These are phyloP conservation scores for Gryllus longicercus DNA, from an alignment of 2,888 invertebrate species.

Conservation along the genomic window DNA sequence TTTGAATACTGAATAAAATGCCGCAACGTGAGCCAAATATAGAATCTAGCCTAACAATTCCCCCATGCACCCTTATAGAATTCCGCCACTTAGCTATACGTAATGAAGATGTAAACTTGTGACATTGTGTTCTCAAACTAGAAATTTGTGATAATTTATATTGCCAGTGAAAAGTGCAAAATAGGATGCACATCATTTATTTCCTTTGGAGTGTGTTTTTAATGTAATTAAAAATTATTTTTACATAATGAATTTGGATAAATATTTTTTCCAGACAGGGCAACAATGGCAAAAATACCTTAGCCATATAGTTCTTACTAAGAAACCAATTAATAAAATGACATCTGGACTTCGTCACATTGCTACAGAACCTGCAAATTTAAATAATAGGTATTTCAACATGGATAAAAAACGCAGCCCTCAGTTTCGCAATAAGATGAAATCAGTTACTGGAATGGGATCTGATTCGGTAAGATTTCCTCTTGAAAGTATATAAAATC, in stretches of 20 bases:
- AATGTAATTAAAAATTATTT: neutral
- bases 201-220: too few relatives aligned
- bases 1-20: neutral
- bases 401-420: conserved; percentile 42
- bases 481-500: neutral
- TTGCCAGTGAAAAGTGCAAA: too few relatives aligned
- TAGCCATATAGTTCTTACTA: neutral
- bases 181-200: too few relatives aligned
- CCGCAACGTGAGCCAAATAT: conserved; percentile 7
- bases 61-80: neutral
- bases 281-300: conserved; percentile 8
- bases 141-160: too few relatives aligned
- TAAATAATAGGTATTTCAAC: conserved; percentile 42
- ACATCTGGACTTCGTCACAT: conserved; percentile 49
- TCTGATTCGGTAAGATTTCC: conserved; percentile 45
- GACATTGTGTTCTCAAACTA: too few relatives aligned
- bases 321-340: conserved; percentile 33
- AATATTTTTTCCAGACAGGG: conserved; percentile 8
- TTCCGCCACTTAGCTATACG: neutral
- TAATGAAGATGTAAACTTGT: neutral
- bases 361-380: conserved; percentile 52
- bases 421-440: conserved; percentile 41
- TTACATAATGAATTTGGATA: neutral
- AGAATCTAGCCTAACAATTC: conserved; percentile 2
- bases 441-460: conserved; percentile 41